Base-by-base conservation (phyloP, 1,140 invertebrate genomes). In the Drosophila navojoa region DNA sequence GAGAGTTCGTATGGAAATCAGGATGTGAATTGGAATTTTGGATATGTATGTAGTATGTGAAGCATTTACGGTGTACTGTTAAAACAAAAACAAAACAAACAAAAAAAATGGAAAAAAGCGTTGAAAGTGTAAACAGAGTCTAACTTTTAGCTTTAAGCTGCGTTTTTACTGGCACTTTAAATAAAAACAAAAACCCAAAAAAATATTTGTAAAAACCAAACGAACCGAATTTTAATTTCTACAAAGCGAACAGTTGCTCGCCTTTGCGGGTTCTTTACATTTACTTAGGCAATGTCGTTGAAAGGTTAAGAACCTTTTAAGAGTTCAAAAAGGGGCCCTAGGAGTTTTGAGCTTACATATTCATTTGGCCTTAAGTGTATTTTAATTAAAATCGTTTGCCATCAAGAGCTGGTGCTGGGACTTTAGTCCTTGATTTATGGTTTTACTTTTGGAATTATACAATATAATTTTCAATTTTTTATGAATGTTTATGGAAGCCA, bases 131-230 rank as follows among this genome's bases (percentile, higher is more conserved):
- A 90, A 87, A 90, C 81, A 90, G 86, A 90, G 86, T 90, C 86
- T 90, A 90, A 90, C 84, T 90, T 87, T 90, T 90, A 90, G 86
- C 87, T 86, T 86, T 90, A 90, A 90, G 86, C 87, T 86, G 86
- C 86, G 86, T 90, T 90, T 90, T 90, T 90, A 90, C 81, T 90
- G 86, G 86, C 86, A 90, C 86, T 90, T 90, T 79, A 90, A 90
- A 90, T 90, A 82, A 90, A 90, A 81, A 78, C 45, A 77, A 81
- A 81, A 80, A 76, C 62, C 58, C 70, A 84, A 85, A 86, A 84
- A 85, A 86, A 82, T 79, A 82, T 87, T 87, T 87, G 82, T 82
- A 87, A 86, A 22, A 71, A 44, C 13, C 13, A 55, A 32, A 32
- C 32, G 2, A 32, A 32, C 5, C 9, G 2, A 9, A 10, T 59